A percentile compares a stretch with the other conserved stretches of the same genome.
Conservation (phyloP, 2,113 vertebrate genomes). For the Cyanoramphus novaezelandiae region DNA sequence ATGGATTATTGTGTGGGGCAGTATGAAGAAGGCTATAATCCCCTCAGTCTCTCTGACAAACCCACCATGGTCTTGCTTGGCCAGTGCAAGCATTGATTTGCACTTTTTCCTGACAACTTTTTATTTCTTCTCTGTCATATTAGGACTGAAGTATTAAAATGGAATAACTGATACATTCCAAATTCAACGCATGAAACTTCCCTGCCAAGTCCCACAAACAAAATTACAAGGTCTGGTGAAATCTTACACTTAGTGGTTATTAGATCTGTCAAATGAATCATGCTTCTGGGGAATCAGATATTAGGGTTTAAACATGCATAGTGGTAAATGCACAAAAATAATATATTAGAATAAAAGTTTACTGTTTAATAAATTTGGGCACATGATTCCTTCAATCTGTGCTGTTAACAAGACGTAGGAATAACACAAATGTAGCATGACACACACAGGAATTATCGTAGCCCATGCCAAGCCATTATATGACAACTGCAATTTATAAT, state of each 20-base stretch:
- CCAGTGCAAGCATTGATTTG: not conserved
- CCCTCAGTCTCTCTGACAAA: not conserved
- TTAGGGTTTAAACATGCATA: not conserved
- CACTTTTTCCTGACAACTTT: not conserved
- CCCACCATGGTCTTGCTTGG: not conserved
- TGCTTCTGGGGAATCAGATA: constrained; percentile 1
- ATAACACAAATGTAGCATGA: not conserved
- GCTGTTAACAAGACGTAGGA: not conserved
- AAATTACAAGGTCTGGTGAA: constrained; percentile 46
- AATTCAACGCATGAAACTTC: not conserved
- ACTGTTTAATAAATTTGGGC: not conserved
- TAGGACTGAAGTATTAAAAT: not conserved
- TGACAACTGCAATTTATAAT: not conserved
- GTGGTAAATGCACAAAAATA: not conserved
- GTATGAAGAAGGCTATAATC: accelerated
- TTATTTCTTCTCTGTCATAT: not conserved
- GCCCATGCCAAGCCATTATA: not conserved
- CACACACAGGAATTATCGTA: not conserved
- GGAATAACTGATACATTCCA: not conserved
- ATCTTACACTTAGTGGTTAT: not conserved
- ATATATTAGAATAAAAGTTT: not conserved
- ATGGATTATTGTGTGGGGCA: not conserved
- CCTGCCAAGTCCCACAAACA: constrained; percentile 57
- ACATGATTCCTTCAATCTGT: not conserved
- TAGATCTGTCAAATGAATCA: constrained; percentile 39